Evolutionary conservation across 2,888 invertebrate genomes (phyloP).

Genomic region (Aporophyla nigra): DNA sequence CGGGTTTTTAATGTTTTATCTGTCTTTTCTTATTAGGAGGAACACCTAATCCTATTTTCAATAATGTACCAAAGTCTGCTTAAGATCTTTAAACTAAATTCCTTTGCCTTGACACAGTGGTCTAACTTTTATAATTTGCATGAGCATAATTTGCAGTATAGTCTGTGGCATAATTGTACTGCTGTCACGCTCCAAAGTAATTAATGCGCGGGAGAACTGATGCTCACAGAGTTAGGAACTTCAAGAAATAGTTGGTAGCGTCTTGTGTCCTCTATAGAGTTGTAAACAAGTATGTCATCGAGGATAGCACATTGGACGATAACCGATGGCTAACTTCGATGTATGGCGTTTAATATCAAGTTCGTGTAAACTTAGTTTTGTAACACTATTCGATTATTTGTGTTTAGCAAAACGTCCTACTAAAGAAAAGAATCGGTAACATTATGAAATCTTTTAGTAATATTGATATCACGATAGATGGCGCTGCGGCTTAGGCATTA

Average conservation of each 20-base stretch:
- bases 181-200: conserved; percentile 33
- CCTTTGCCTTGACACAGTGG: conserved; percentile 20
- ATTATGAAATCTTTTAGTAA: neutral
- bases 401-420: neutral
- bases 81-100: neutral
- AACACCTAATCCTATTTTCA: neutral
- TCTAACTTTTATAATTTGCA: conserved; percentile 38
- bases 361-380: conserved; percentile 13
- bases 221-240: conserved; percentile 47
- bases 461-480: neutral
- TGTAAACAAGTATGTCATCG: conserved; percentile 29
- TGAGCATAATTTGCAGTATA: conserved; percentile 45
- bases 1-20: neutral
- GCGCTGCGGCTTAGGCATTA: neutral
- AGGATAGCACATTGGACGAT: conserved; percentile 2
- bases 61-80: neutral
- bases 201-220: conserved; percentile 45
- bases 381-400: neutral
- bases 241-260: conserved; percentile 49
- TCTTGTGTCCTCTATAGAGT: conserved; percentile 26
- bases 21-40: neutral
- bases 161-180: conserved; percentile 42
- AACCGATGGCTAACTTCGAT: conserved; percentile 21
- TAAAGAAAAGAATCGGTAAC: no score
- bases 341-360: conserved; percentile 2